Evolutionary conservation across 2,888 invertebrate genomes (phyloP).

Genomic region (Spodoptera littoralis): DNA sequence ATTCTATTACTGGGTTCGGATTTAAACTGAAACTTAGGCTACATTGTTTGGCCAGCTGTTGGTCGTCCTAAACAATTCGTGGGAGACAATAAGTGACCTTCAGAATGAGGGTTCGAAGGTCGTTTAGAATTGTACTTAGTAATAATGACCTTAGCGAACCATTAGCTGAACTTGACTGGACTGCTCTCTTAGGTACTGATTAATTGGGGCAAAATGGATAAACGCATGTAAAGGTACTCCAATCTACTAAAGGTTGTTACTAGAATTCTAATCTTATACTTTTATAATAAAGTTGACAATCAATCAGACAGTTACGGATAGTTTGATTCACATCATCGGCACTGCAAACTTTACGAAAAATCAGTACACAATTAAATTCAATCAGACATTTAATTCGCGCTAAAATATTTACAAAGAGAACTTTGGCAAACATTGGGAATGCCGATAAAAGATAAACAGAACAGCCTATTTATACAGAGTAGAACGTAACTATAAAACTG

Average conservation of each 20-base stretch:
- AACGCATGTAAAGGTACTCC: no score
- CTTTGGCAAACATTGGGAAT: slow-evolving; percentile 64
- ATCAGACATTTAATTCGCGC: slow-evolving; percentile 30
- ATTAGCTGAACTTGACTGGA: no score
- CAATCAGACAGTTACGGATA: no score
- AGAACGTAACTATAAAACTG: slow-evolving; percentile 69
- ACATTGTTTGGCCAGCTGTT: slow-evolving; percentile 21
- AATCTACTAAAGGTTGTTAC: no score
- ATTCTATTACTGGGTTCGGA: slow-evolving; percentile 24
- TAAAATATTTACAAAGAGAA: slow-evolving; percentile 51
- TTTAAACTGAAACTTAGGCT: slow-evolving; percentile 25
- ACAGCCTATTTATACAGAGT: slow-evolving; percentile 72
- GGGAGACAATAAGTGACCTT: slow-evolving; percentile 5
- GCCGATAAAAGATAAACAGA: slow-evolving; percentile 61
- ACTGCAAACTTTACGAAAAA: not conserved
- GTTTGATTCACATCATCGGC: not conserved
- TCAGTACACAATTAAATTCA: slow-evolving; percentile 23
- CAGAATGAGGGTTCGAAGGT: not conserved
- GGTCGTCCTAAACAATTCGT: slow-evolving; percentile 15
- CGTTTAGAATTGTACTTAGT: not conserved
- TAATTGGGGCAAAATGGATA: no score
- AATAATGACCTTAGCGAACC: no score
- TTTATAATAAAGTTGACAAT: no score
- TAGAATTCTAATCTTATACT: no score
- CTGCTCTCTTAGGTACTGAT: no score